Conservation (phyloP, 2,113 vertebrate species). For the Brachyhypopomus gauderio region DNA sequence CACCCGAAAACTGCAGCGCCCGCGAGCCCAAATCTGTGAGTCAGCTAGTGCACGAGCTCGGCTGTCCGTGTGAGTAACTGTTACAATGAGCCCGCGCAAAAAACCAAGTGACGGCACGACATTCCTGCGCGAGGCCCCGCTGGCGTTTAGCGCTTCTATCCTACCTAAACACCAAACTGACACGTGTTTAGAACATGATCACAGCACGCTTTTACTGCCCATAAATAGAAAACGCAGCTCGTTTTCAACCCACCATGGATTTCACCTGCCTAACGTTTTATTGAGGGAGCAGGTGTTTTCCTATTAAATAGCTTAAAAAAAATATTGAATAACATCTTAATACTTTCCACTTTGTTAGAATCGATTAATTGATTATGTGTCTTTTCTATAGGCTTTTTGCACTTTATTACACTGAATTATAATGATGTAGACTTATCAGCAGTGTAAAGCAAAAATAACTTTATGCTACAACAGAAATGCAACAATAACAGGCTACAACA, state of each 20-base stretch:
- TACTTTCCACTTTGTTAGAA: too few relatives aligned
- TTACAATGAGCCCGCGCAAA: conserved; percentile 1
- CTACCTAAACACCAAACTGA: conserved; percentile 20
- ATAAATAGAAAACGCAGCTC: conserved; percentile 1
- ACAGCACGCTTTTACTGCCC: conserved; percentile 10
- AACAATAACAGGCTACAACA: background rate
- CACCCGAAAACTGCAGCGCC: background rate
- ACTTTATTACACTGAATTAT: too few relatives aligned
- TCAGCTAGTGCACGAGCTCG: background rate
- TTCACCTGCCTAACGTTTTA: background rate
- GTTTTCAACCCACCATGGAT: too few relatives aligned
- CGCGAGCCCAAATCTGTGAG: background rate
- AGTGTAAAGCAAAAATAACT: too few relatives aligned
- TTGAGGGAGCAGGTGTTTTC: background rate
- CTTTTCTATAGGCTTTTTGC: too few relatives aligned
- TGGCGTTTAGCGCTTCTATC: background rate
- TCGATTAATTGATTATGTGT: too few relatives aligned
- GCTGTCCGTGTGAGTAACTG: background rate
- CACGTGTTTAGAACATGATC: conserved; percentile 13
- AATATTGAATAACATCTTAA: background rate
- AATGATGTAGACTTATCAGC: background rate
- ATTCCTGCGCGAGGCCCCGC: conserved; percentile 46
- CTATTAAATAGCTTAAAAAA: background rate
- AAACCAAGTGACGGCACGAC: conserved; percentile 27
- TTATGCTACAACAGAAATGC: background rate